Evolutionary conservation across 2,888 invertebrate species (phyloP).

Genomic region (Odontothrips loti): DNA sequence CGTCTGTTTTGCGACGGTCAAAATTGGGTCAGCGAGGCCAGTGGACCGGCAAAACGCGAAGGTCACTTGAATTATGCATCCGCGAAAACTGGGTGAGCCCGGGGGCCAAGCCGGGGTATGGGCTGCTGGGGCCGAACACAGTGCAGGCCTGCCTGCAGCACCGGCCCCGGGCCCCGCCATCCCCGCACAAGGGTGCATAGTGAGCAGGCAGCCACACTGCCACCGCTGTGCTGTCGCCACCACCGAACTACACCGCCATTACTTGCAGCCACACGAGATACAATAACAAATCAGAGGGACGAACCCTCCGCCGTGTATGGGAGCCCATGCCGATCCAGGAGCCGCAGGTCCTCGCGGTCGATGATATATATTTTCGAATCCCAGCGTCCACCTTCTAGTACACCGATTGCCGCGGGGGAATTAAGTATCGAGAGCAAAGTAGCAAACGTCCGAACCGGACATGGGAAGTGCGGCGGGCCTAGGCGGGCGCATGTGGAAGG

Average conservation of each 20-base stretch:
- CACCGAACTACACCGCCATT: too few relatives aligned
- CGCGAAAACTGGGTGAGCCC: neutral
- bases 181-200: conserved; percentile 7
- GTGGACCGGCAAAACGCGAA: neutral
- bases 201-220: conserved; percentile 2
- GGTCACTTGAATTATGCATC: conserved; percentile 23
- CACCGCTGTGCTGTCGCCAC: too few relatives aligned
- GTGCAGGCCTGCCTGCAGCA: neutral
- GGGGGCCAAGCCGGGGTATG: neutral
- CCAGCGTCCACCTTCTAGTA: neutral
- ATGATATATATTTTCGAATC: too few relatives aligned
- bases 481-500: neutral
- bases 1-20: neutral
- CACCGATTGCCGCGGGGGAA: too few relatives aligned
- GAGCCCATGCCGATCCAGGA: too few relatives aligned
- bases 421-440: too few relatives aligned
- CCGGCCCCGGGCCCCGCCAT: neutral
- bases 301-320: too few relatives aligned
- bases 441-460: too few relatives aligned
- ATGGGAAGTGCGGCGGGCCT: neutral
- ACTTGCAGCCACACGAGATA: too few relatives aligned
- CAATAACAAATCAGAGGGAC: too few relatives aligned
- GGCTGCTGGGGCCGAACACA: neutral
- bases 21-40: conserved; percentile 2
- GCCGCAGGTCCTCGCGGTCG: neutral